phyloP scores from a whole-genome alignment of 2,113 vertebrate species.

The Sclerurus mexicanus region DNA sequence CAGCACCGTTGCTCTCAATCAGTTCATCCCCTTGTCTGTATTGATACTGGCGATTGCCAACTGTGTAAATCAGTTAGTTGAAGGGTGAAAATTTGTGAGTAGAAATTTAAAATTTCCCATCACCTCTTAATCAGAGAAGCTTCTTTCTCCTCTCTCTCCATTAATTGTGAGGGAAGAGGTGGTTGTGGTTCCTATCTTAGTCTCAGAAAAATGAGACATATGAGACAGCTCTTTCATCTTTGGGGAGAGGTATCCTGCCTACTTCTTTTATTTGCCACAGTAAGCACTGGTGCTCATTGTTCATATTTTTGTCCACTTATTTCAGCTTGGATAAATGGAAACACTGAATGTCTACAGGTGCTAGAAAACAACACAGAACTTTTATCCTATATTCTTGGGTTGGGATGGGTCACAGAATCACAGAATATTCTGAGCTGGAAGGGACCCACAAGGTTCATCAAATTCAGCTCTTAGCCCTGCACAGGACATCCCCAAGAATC shows the following conservation, averaged over 20 bases:
- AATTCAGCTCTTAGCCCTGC: background rate
- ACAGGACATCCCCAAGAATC: background rate
- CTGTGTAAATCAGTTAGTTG: background rate
- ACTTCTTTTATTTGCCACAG: background rate
- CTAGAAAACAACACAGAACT: background rate
- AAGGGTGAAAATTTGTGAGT: background rate
- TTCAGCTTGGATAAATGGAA: background rate
- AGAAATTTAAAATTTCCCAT: background rate
- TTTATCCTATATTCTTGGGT: background rate
- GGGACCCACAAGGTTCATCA: rapidly evolving
- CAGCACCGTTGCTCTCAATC: background rate
- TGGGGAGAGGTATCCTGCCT: background rate
- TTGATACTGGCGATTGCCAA: background rate
- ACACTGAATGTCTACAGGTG: background rate
- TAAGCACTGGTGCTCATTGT: background rate
- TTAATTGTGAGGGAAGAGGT: background rate
- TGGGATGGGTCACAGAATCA: background rate
- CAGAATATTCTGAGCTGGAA: background rate
- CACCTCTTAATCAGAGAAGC: background rate
- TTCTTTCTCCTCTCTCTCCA: background rate
- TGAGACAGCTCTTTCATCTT: background rate
- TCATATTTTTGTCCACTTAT: background rate
- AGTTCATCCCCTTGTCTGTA: background rate
- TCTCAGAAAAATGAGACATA: background rate
- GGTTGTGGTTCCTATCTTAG: background rate